Evolutionary conservation across 2,113 vertebrate genomes (phyloP), one percentile per base, ranked within the genome.

Genomic region (Notechis scutatus): DNA sequence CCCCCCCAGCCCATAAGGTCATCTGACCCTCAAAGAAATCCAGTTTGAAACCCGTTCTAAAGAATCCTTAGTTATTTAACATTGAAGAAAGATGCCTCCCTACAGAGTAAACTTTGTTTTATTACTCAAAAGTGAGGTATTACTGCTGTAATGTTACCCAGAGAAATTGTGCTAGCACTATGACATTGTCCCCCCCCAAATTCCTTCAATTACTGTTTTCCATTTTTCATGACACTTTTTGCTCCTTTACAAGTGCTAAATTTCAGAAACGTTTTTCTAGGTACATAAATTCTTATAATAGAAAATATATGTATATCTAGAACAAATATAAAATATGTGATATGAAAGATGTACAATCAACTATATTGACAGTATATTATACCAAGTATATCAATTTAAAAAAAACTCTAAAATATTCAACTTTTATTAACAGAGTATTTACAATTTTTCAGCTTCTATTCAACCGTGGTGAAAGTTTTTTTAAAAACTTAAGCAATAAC

Each of bases 331-430:
- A 12, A 86, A 57, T 20, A 57, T 9, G 50, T 24, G 29, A 88
- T 24, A 88, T 18, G 20, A 57, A 89, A 89, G n/a, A 34, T 39
- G 26, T 64, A 92, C 50, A 12, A 12, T 45, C 45, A 88, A 89
- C 64, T 47, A 56, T 26, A 50, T 52, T 47, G 54, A 92, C 7
- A 81, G 42, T 52, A 24, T 81, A 56, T 24, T 29, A 34, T 14
- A 86, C 81, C 56, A 26, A 92, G 87, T 29, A 26, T 57, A 56
- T 74, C 59, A 92, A 92, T 95, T 96, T 96, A 52, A 5, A 97
- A 98, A 97, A 97, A 96, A 97, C 97, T 98, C 98, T 98, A 98
- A 98, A 98, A 98, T 98, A 98, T 96, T 98, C 94, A 96, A 97
- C 97, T 98, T 81, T 98, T 98, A 98, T 98, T 98, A 97, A 98